phyloP scores from a whole-genome alignment of 1,140 invertebrate genomes.

The Drosophila hydei region DNA sequence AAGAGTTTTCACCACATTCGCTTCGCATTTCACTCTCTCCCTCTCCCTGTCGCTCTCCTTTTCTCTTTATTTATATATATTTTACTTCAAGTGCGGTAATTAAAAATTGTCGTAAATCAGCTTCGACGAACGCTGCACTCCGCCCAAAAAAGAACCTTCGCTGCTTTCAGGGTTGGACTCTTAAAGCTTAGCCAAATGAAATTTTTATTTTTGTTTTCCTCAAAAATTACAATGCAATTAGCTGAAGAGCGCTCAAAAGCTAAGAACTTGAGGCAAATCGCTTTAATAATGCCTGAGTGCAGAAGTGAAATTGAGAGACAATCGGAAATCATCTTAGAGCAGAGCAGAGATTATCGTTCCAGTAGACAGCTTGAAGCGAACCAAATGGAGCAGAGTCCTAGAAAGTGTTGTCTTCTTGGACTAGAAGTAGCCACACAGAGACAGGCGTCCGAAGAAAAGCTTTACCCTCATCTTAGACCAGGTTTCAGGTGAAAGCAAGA shows the following conservation, averaged over 20 bases:
- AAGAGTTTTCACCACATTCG: constrained; percentile 65
- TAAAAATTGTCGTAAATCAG: constrained; percentile 69
- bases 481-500: too few species aligned
- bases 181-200: constrained; percentile 4
- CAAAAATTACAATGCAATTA: constrained; percentile 9
- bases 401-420: too few species aligned
- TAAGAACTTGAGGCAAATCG: background rate
- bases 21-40: constrained; percentile 16
- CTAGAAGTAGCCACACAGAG: too few species aligned
- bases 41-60: background rate
- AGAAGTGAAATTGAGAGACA: too few species aligned
- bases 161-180: background rate
- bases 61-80: background rate
- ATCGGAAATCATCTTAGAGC: too few species aligned
- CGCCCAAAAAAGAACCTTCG: constrained; percentile 1
- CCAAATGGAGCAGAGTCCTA: too few species aligned
- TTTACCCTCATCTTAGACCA: too few species aligned
- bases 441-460: too few species aligned
- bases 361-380: too few species aligned
- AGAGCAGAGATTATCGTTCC: too few species aligned
- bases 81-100: constrained; percentile 59
- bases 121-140: constrained; percentile 25
- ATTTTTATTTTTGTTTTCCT: background rate
- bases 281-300: background rate
- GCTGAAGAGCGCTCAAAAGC: constrained; percentile 5